Conservation (phyloP, 2,797 vertebrate genomes). For the Austrolebias charrua region DNA sequence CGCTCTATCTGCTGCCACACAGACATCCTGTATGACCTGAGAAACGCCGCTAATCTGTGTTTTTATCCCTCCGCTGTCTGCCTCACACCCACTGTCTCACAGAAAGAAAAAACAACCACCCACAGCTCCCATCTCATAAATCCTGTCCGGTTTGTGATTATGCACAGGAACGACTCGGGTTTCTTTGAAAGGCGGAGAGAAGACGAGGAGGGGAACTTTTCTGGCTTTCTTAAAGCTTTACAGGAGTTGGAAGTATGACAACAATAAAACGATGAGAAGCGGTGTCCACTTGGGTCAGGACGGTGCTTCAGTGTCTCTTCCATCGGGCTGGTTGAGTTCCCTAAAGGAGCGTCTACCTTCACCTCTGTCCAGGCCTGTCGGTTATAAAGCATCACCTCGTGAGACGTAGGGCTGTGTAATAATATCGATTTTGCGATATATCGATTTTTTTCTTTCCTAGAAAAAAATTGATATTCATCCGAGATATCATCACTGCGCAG, state of each 20-base stretch:
- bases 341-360: neutral
- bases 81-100: conserved; percentile 39
- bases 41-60: conserved; percentile 51
- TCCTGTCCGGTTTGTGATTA: conserved; percentile 20
- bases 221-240: conserved; percentile 9
- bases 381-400: conserved; percentile 41
- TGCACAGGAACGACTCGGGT: conserved; percentile 25
- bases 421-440: too few relatives aligned
- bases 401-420: too few relatives aligned
- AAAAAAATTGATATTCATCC: too few relatives aligned
- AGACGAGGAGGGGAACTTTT: too few relatives aligned
- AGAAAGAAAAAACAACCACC: conserved; percentile 38
- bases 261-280: neutral
- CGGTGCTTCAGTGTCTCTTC: conserved; percentile 8
- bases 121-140: conserved; percentile 23
- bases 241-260: neutral
- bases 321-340: neutral
- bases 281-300: conserved; percentile 17
- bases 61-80: conserved; percentile 24
- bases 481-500: too few relatives aligned
- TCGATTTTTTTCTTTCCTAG: too few relatives aligned
- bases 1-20: conserved; percentile 51
- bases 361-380: conserved; percentile 8
- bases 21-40: conserved; percentile 60
- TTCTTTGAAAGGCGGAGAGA: conserved; percentile 15